Evolutionary conservation across 2,888 invertebrate species (phyloP), one percentile per base, ranked within the genome.

Genomic region (Apotomis capreana): DNA sequence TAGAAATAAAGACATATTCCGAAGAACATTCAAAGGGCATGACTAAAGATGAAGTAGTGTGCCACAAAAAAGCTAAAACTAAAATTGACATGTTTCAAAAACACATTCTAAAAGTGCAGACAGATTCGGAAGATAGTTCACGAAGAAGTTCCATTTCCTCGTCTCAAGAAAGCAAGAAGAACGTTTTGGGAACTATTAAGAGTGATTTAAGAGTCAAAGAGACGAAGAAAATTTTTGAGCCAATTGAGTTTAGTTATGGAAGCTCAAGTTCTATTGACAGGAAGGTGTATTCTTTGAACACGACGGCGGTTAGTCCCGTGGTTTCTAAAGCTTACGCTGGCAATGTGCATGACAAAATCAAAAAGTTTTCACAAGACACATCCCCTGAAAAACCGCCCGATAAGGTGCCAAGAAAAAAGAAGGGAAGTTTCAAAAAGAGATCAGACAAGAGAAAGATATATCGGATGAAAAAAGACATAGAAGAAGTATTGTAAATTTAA

Each of bases 61-160:
- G 91, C 73, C 88, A 90, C 71, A 89, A 85, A 59, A 92, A 92
- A 81, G 93, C 93, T 0, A 93, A 90, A 79, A 84, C 87, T 0
- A 91, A 91, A 78, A 94, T 94, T 5, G 93, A 93, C 75, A 87
- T 93, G 87, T 94, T 94, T 70, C 93, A 94, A 85, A 92, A 90
- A 76, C 90, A 92, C 71, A 91, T 93, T 74, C 83, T 82, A 73
- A 89, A 89, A 77, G 83, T 85, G 2, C 89, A 93, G 76, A 83
- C 91, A 0, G 91, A 92, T 75, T 89, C 91, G 0, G 90, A 93
- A 67, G 83, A 81, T 61, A 91, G 90, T 76, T 90, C 90, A 15
- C 76, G 87, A 71, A 77, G 89, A 59, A 89, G 89, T 74, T 93
- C 93, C 0, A 70, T 89, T 12, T 84, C 87, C 0, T 91, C 90